Conservation (phyloP, 2,797 vertebrate species). For the Anabas testudineus region DNA sequence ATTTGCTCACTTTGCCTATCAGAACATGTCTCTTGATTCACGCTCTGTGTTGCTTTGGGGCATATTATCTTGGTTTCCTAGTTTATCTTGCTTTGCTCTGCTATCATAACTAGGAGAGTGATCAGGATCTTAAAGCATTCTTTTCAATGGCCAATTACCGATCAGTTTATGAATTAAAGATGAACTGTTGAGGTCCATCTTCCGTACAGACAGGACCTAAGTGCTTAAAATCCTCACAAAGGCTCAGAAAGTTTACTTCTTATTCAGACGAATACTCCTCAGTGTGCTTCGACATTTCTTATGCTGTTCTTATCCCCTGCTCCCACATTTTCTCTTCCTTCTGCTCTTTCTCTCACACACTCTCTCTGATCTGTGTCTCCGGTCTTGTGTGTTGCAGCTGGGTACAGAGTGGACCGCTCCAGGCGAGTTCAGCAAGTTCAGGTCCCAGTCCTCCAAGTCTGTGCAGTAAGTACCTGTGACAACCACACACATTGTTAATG, state of each 20-base stretch:
- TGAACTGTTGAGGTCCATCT: neutral
- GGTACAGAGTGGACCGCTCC: constrained; percentile 97
- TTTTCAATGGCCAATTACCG: constrained; percentile 2
- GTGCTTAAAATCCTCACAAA: neutral
- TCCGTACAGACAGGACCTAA: neutral
- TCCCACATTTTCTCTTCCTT: neutral
- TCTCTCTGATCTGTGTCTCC: constrained; percentile 48
- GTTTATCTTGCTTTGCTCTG: constrained; percentile 24
- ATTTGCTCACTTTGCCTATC: constrained; percentile 52
- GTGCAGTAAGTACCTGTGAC: constrained; percentile 89
- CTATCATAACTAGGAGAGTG: constrained; percentile 4
- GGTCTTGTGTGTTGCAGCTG: constrained; percentile 84
- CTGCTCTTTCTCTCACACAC: neutral
- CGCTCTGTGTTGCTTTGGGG: constrained; percentile 34
- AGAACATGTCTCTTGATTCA: constrained; percentile 41
- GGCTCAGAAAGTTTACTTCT: neutral
- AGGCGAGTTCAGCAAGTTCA: constrained; percentile 98
- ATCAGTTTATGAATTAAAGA: constrained; percentile 4
- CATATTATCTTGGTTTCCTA: constrained; percentile 23
- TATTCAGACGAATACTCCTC: constrained; percentile 5
- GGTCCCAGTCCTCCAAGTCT: constrained; percentile 95
- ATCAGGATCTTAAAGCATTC: neutral
- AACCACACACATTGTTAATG: constrained; percentile 23
- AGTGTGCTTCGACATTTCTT: constrained; percentile 11
- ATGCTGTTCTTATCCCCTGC: constrained; percentile 9